Evolutionary conservation across 2,113 vertebrate species (phyloP).

Genomic region (Salvelinus sp.): DNA sequence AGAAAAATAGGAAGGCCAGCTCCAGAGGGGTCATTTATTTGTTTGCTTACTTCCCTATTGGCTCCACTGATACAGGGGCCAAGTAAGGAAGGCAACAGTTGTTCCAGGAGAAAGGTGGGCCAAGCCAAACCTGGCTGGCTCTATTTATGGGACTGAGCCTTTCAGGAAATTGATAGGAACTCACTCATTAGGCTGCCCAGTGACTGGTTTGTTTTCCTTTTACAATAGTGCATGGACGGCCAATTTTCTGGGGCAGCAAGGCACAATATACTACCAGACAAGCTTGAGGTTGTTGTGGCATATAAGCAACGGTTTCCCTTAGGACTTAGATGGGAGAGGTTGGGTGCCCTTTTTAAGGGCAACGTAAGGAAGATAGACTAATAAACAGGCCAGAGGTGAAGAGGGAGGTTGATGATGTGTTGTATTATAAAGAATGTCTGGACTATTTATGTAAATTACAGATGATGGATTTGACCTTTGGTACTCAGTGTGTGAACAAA

Average conservation of each 20-base stretch:
- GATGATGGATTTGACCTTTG: background rate
- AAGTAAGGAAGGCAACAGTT: constrained; percentile 69
- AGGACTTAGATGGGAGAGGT: constrained; percentile 7
- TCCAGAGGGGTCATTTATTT: constrained; percentile 26
- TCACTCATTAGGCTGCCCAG: constrained; percentile 37
- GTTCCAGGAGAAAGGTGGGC: constrained; percentile 50
- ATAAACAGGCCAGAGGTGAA: background rate
- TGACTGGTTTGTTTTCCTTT: constrained; percentile 38
- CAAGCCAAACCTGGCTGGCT: constrained; percentile 56
- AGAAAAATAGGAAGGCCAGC: background rate
- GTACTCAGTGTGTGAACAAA: background rate
- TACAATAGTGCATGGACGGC: no score
- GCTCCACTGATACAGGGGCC: constrained; percentile 54
- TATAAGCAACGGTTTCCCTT: background rate
- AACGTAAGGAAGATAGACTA: background rate
- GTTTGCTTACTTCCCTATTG: constrained; percentile 51
- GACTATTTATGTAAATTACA: background rate
- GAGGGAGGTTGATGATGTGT: background rate
- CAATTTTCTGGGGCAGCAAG: no score
- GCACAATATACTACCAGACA: no score
- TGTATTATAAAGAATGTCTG: background rate
- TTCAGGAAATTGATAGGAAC: constrained; percentile 49
- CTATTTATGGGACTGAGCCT: constrained; percentile 7
- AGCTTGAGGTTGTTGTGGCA: no score
- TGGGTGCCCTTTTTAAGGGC: background rate